Evolutionary conservation across 1,140 invertebrate genomes (phyloP), one percentile per base, ranked within the genome.

Genomic region (Scaptomyza pallida): DNA sequence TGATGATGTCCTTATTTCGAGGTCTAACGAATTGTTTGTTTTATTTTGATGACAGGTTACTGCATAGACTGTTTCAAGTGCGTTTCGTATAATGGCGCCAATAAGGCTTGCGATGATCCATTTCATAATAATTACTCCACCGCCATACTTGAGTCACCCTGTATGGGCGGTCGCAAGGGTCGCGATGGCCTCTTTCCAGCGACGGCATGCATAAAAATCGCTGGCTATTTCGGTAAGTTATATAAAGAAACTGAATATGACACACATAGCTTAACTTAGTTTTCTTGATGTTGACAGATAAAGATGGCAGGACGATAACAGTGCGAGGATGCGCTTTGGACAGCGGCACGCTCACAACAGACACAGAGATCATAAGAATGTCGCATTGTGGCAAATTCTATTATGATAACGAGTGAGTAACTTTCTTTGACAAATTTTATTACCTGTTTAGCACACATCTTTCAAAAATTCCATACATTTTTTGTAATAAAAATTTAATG

Each of bases 41-140:
- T 5, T 12, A 19, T 8, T 23, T 8, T n/a, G 12, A 30, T 9
- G n/a, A 45, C 55, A 95, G 94, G 91, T 5, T 85, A 91, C 33
- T 93, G 94, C 35, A 97, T 99, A 86, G 98, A 99, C 91, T 99
- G 98, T 91, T 99, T 98, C 93, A 98, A 98, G 90, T 99, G 98
- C 90, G 96, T 97, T 12, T 99, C 98, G 1, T 94, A 97, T 90
- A 97, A 97, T 91, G 95, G 96, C 8, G 93, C 94, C 78, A 98
- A 98, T 90, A 94, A 94, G 64, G 94, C 95, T 2, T 99, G 98
- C 91, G 98, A 99, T 90, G 98, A 99, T 92, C 97, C 97, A 0
- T 99, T 99, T 92, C 98, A 99, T 92, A 97, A 98, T 90, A 98
- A 98, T 92, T 96, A 95, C 72, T 97, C 96, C 1, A 91, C 94